These are phyloP conservation scores for Poeciliopsis turneri DNA, from an alignment of 2,797 vertebrate genomes.

Conservation along the genomic window DNA sequence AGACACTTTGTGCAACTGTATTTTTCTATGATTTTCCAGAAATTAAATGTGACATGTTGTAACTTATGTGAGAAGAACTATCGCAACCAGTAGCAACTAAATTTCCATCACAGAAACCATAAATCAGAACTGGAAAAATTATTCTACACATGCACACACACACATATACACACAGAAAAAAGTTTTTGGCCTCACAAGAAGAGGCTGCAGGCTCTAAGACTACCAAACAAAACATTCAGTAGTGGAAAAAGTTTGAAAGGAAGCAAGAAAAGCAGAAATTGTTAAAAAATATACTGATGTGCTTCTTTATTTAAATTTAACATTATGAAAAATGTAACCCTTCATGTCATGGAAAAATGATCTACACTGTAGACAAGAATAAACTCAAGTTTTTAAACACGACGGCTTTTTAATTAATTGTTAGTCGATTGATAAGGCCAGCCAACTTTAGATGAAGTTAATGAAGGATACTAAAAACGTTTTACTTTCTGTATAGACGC, in stretches of 20 bases:
- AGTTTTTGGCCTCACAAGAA: neutral
- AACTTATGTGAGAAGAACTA: neutral
- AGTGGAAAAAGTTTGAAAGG: neutral
- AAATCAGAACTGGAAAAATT: neutral
- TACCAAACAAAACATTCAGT: neutral
- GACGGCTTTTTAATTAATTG: too few species aligned
- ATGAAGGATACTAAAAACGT: neutral
- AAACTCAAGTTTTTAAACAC: too few species aligned
- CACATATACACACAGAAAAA: neutral
- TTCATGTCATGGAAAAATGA: too few species aligned
- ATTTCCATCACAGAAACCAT: neutral
- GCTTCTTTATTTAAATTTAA: too few species aligned
- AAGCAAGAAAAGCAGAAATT: neutral
- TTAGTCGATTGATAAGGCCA: too few species aligned
- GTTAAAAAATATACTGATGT: too few species aligned
- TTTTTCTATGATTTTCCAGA: neutral
- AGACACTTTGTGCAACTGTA: neutral
- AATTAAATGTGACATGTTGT: neutral
- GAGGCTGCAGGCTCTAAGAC: neutral
- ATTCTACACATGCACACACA: too few species aligned
- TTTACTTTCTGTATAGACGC: slow-evolving; percentile 6
- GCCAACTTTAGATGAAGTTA: too few species aligned
- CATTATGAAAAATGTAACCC: too few species aligned
- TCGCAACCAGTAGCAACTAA: neutral
- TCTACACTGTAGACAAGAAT: too few species aligned